These are phyloP conservation scores for Whitmania pigra DNA, from an alignment of 1,140 invertebrate genomes.

Conservation along the genomic window DNA sequence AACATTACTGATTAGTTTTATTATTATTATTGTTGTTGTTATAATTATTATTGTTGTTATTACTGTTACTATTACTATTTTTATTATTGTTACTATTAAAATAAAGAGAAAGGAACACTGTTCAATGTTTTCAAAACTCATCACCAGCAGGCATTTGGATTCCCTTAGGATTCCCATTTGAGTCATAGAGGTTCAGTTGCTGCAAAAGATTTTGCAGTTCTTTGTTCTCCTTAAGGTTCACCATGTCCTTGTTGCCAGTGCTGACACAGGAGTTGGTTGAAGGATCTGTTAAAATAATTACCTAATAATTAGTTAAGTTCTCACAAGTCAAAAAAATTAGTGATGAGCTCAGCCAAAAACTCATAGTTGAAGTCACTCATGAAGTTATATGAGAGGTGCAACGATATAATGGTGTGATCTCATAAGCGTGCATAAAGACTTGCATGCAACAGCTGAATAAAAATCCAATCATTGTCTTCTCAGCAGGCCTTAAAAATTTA, in stretches of 20 bases:
- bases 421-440: background rate
- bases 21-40: no score
- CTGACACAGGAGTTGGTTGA: conserved; percentile 16
- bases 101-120: no score
- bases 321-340: background rate
- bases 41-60: no score
- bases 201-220: conserved; percentile 13
- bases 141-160: background rate
- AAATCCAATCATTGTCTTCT: background rate
- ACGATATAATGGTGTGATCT: no score
- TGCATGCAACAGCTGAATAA: background rate
- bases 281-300: conserved; percentile 17
- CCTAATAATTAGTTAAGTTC: background rate
- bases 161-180: background rate
- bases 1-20: no score
- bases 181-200: no score
- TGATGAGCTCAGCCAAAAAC: background rate
- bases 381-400: background rate
- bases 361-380: background rate
- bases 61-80: no score
- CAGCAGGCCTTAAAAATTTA: no score
- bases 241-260: conserved; percentile 13
- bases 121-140: no score
- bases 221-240: conserved; percentile 15
- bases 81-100: no score